A percentile compares a stretch with the other conserved stretches of the same genome.
Evolutionary conservation across 1,140 invertebrate species (phyloP).

Genomic region (Archivesica marissinica): DNA sequence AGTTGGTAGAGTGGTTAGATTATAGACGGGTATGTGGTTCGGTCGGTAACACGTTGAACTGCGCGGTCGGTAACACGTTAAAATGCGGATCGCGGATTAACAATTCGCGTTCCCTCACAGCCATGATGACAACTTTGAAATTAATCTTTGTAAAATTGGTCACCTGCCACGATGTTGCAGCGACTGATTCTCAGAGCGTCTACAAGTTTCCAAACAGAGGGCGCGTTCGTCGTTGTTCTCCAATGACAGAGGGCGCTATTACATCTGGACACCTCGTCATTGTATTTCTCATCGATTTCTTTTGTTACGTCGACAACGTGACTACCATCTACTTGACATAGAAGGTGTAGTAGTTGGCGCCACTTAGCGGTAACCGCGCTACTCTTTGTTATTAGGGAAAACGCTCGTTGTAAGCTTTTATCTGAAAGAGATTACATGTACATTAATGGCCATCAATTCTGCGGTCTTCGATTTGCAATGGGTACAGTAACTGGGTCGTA

Average conservation of each 20-base stretch:
- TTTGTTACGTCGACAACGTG: neutral
- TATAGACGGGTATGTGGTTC: too few species aligned
- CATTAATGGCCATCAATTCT: too few species aligned
- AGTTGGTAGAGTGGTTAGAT: too few species aligned
- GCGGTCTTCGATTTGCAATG: too few species aligned
- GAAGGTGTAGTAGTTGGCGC: slow-evolving; percentile 27
- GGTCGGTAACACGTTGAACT: too few species aligned
- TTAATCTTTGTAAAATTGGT: too few species aligned
- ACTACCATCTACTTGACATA: neutral
- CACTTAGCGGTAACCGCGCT: slow-evolving; percentile 6
- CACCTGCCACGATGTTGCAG: slow-evolving; percentile 38
- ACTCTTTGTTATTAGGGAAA: slow-evolving; percentile 15
- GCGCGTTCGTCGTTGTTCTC: neutral
- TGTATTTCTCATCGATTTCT: slow-evolving; percentile 37
- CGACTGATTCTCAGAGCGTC: slow-evolving; percentile 17
- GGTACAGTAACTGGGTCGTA: too few species aligned
- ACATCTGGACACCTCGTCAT: slow-evolving; percentile 13
- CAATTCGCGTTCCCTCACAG: too few species aligned
- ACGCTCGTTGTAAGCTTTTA: slow-evolving; percentile 15
- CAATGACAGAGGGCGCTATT: slow-evolving; percentile 10
- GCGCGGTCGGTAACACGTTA: too few species aligned
- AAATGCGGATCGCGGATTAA: too few species aligned
- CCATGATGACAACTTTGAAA: too few species aligned
- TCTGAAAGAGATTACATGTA: slow-evolving; percentile 40
- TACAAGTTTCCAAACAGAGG: slow-evolving; percentile 30